Percentiles rank a stretch among this genome's conserved stretches.
These are phyloP conservation scores for Pteronotus mesoamericanus DNA, from an alignment of 2,797 vertebrate species.

Conservation along the genomic window DNA sequence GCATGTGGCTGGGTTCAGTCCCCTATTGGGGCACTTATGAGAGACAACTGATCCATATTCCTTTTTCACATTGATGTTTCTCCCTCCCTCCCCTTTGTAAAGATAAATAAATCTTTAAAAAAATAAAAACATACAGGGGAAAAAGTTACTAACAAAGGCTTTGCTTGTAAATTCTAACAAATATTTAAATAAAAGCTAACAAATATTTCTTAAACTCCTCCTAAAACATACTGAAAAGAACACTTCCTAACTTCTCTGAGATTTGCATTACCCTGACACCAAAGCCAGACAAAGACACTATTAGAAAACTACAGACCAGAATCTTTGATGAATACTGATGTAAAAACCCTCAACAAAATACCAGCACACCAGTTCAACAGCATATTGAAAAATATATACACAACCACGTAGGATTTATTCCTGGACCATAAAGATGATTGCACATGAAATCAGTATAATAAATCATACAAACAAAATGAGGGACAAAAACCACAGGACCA, in stretches of 20 bases:
- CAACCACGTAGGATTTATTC: background rate
- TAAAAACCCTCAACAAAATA: background rate
- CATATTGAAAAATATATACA: background rate
- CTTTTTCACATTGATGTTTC: background rate
- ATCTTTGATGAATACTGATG: background rate
- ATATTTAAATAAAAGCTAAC: background rate
- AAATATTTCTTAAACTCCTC: background rate
- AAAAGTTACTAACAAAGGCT: background rate
- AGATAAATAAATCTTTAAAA: no score
- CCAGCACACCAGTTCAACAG: background rate
- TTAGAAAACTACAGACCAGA: background rate
- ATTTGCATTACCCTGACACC: background rate
- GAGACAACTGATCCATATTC: background rate
- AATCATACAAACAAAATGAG: background rate
- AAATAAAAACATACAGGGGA: background rate
- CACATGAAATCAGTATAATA: background rate
- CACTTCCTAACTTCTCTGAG: background rate
- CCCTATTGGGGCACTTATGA: background rate
- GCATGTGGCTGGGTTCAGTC: background rate
- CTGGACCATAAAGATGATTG: background rate
- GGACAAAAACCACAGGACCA: background rate
- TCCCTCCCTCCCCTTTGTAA: background rate
- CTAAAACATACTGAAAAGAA: background rate
- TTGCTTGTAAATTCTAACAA: background rate
- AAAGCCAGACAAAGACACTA: background rate